phyloP scores from a whole-genome alignment of 1,140 invertebrate genomes.

The Heterodera schachtii region DNA sequence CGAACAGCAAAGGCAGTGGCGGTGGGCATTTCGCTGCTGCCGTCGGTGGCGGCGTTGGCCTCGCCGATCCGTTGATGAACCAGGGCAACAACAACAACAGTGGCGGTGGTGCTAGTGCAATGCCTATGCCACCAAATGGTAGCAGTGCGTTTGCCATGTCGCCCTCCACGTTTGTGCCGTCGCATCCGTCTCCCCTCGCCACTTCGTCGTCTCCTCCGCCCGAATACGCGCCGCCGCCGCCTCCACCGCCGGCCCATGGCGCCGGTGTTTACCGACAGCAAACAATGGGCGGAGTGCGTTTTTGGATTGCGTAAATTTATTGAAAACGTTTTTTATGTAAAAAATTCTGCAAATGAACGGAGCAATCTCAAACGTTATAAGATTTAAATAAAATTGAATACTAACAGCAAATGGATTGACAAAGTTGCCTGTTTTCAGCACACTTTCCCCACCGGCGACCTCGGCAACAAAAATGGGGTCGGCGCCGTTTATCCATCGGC shows the following conservation, averaged over 20 bases:
- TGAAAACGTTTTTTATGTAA: neutral
- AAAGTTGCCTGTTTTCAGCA: too few species aligned
- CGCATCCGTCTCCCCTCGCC: neutral
- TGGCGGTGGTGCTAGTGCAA: neutral
- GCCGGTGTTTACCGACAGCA: conserved; percentile 32
- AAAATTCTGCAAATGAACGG: too few species aligned
- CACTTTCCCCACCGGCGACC: neutral
- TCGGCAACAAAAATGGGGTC: neutral
- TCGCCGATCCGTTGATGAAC: neutral
- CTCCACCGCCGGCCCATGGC: neutral
- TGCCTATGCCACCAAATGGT: too few species aligned
- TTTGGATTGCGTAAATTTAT: neutral
- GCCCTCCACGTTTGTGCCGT: neutral
- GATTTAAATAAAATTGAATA: too few species aligned
- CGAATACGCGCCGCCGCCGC: conserved; percentile 33
- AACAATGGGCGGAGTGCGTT: neutral
- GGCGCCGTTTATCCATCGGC: conserved; percentile 7
- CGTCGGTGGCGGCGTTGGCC: neutral
- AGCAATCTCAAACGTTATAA: too few species aligned
- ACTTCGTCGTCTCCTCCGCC: conserved; percentile 22
- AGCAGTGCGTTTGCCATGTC: too few species aligned
- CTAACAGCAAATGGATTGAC: too few species aligned
- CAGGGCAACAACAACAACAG: neutral
- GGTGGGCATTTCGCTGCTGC: conserved; percentile 13
- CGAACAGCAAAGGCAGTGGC: neutral